A percentile compares a stretch with the other conserved stretches of the same genome.
Evolutionary conservation across 2,888 invertebrate genomes (phyloP).

Genomic region (Dryobotodes eremita): DNA sequence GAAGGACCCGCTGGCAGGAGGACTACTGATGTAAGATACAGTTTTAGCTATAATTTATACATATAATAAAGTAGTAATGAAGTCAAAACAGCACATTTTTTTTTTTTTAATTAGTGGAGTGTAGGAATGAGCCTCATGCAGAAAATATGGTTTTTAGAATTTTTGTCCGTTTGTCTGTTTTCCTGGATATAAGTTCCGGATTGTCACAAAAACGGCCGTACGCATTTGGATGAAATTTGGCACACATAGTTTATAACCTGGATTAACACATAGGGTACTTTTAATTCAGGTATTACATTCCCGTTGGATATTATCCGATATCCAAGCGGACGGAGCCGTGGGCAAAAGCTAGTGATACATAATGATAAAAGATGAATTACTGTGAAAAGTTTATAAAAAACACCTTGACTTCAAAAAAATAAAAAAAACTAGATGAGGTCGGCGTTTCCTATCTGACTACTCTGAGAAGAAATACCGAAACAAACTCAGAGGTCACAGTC

Average conservation of each 20-base stretch:
- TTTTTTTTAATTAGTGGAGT: no score
- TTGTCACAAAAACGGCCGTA: no score
- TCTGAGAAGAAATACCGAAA: background rate
- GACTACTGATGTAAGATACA: conserved; percentile 69
- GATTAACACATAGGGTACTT: no score
- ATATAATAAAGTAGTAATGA: background rate
- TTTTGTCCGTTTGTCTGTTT: background rate
- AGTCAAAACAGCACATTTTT: background rate
- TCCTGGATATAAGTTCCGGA: background rate
- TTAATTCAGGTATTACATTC: no score
- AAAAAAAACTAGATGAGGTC: no score
- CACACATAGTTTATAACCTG: no score
- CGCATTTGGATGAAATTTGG: no score
- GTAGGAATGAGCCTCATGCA: background rate
- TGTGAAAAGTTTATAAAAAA: no score
- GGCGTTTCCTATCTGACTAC: no score
- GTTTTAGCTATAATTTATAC: background rate
- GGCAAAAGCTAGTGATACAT: background rate
- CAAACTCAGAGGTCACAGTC: background rate
- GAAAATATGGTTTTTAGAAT: background rate
- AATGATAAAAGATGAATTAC: background rate
- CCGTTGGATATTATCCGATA: no score
- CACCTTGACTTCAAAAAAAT: no score
- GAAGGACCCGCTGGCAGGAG: conserved; percentile 66
- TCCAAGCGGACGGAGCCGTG: no score